Percentiles rank a stretch among this genome's conserved stretches.
Evolutionary conservation across 2,797 vertebrate genomes (phyloP).

Genomic region (Coregonus sp.): DNA sequence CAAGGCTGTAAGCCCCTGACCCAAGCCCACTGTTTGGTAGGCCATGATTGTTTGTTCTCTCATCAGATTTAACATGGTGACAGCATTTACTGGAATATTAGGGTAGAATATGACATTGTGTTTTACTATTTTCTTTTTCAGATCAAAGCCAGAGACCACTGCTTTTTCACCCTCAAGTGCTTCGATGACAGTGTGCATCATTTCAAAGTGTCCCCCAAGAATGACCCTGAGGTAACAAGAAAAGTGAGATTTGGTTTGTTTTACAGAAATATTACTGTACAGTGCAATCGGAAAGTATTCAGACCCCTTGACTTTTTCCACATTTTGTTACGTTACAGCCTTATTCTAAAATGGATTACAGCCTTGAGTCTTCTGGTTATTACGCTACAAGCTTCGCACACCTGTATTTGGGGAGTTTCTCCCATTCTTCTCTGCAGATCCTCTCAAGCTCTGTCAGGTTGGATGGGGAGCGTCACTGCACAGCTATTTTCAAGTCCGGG

Average conservation of each 20-base stretch:
- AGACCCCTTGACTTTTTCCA: too few relatives aligned
- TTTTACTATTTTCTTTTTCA: slow-evolving; percentile 53
- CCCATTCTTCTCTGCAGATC: too few relatives aligned
- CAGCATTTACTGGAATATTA: slow-evolving; percentile 4
- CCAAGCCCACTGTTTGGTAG: slow-evolving; percentile 88
- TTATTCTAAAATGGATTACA: too few relatives aligned
- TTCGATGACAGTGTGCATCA: slow-evolving; percentile 93
- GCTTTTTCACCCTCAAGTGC: slow-evolving; percentile 89
- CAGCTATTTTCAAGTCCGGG: too few relatives aligned
- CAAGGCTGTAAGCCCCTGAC: slow-evolving; percentile 94
- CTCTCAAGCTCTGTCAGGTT: too few relatives aligned
- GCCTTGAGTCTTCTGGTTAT: too few relatives aligned
- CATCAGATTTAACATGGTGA: not conserved
- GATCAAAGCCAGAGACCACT: slow-evolving; percentile 84
- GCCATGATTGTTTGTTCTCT: slow-evolving; percentile 25
- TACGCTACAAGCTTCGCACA: too few relatives aligned
- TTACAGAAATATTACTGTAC: not conserved
- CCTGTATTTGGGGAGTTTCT: too few relatives aligned
- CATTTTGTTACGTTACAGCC: too few relatives aligned
- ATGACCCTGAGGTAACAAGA: slow-evolving; percentile 78
- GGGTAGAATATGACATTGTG: not conserved
- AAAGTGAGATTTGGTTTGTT: slow-evolving; percentile 74
- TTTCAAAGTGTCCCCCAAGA: slow-evolving; percentile 89
- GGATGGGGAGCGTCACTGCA: too few relatives aligned
- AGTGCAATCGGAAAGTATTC: too few relatives aligned